phyloP scores from a whole-genome alignment of 1,140 invertebrate genomes.

The Drosophila biarmipes region DNA sequence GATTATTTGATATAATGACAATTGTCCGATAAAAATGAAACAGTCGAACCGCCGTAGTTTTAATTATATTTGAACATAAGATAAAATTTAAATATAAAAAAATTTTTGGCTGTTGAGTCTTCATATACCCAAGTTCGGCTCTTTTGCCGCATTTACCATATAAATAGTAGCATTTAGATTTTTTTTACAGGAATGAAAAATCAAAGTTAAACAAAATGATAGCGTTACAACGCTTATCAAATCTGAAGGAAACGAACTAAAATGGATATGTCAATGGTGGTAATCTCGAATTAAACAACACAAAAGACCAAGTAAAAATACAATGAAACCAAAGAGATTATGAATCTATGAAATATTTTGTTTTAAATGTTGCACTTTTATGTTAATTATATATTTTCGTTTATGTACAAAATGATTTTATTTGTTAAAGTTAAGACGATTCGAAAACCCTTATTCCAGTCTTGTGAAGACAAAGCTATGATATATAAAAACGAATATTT shows the following conservation, averaged over 20 bases:
- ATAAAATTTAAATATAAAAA: background rate
- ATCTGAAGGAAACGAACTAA: constrained; percentile 61
- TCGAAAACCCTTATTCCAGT: constrained; percentile 13
- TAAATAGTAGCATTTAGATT: constrained; percentile 76
- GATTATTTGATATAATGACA: too few relatives aligned
- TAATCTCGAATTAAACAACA: constrained; percentile 57
- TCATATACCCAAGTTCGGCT: constrained; percentile 42
- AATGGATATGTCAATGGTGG: constrained; percentile 70
- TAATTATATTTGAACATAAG: background rate
- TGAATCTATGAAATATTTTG: constrained; percentile 60
- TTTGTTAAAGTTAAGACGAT: constrained; percentile 65
- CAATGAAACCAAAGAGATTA: constrained; percentile 32
- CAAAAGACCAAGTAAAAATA: constrained; percentile 32
- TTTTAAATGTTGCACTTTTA: constrained; percentile 76
- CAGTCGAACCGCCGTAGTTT: background rate
- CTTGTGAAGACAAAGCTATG: constrained; percentile 9
- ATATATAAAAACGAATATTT: constrained; percentile 15
- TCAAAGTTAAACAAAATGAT: constrained; percentile 55
- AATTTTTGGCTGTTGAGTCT: constrained; percentile 41
- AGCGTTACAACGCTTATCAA: constrained; percentile 57
- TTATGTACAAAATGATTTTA: constrained; percentile 70
- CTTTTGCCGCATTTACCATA: constrained; percentile 55
- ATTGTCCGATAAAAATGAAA: constrained; percentile 5
- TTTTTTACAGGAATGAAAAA: constrained; percentile 75
- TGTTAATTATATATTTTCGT: constrained; percentile 76